Evolutionary conservation across 1,140 invertebrate species (phyloP), one percentile per base, ranked within the genome.

Genomic region (Zophobas atratus): DNA sequence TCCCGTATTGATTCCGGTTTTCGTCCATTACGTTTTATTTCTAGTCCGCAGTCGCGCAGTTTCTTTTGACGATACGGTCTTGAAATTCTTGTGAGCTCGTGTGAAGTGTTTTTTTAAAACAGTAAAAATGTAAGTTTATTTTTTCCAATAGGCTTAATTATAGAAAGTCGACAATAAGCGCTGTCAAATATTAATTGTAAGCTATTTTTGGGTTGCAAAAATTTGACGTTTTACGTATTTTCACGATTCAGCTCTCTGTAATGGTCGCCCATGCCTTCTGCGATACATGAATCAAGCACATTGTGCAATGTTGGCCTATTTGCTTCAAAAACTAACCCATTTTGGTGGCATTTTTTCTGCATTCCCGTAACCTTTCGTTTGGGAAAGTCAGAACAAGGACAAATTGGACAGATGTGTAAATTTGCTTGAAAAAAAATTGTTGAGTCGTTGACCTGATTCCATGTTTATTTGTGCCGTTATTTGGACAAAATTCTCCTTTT

Each of bases 71-170:
- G 75, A 79, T 75, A 73, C 55, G 48, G 79, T 78, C 76, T 80
- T 81, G 72, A 81, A 82, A 83, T 82, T 82, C 79, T 79, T 79
- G 72, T 79, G 81, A 82, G 77, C 78, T 83, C 77, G 80, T 79
- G 79, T 79, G 80, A 78, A 81, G 83, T 83, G 82, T 82, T 84
- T 83, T 83, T 83, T 79, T 81, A 81, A 82, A 83, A 82, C 81
- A 79, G 83, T 83, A 81, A 82, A 79, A 84, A 83, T 80, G 83
- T 84, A 77, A 83, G 83, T 84, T 77, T 60, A 51, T 51, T 76
- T 51, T 51, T 51, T 2, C 49, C 36, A 48, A 41, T 33, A 55
- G 55, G 4, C 1, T n/a, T 32, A 5, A n/a, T 60, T 3, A 53
- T 63, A 20, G 8, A 35, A 35, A 43, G 20, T 46, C 53, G 38